Evolutionary conservation across 2,113 vertebrate species (phyloP), one percentile per base, ranked within the genome.

Genomic region (Vombatus ursinus): DNA sequence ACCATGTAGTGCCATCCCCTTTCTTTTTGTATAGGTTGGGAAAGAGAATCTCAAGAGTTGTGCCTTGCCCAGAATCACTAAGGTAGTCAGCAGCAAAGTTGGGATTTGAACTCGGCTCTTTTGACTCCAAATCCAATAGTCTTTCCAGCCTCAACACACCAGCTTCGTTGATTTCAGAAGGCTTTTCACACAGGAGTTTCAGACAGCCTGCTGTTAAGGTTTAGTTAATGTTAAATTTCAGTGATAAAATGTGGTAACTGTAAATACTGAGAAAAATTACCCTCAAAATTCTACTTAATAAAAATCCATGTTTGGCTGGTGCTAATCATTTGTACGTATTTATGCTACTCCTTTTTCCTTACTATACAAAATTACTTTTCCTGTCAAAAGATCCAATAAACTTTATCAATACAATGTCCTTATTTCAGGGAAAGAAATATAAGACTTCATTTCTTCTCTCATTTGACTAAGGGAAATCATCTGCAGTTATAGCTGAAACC

Each of bases 381-480:
- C 94, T 93, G 93, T 84, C 97, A 98, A 97, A 96, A 90, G 52
- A 94, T 91, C 94, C 44, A 91, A 97, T 93, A 93, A 97, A 95
- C 92, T 24, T 94, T 3, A 92, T 3, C 95, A 52, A 89, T 96
- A n/a, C 90, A 91, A 98, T 92, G 96, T 77, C 94, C 97, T 98
- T 95, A 96, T 92, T 97, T 89, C 50, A 97, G 52, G 93, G 91
- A 84, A 93, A 97, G 94, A 51, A 96, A 90, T 94, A 96, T 96
- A 97, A 98, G 95, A 96, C 93, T 97, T 93, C 97, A 97, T 97
- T 97, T 97, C 31, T 93, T 68, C 94, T 95, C 84, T 28, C 54
- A 97, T 96, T 97, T 98, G 98, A 98, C 98, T 97, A 99, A 99
- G 98, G 98, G 98, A 98, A 99, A 98, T 93, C 97, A 98, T 96